Percentiles rank a stretch among this genome's conserved stretches.
phyloP scores from a whole-genome alignment of 2,797 vertebrate genomes.

The Choloepus didactylus region DNA sequence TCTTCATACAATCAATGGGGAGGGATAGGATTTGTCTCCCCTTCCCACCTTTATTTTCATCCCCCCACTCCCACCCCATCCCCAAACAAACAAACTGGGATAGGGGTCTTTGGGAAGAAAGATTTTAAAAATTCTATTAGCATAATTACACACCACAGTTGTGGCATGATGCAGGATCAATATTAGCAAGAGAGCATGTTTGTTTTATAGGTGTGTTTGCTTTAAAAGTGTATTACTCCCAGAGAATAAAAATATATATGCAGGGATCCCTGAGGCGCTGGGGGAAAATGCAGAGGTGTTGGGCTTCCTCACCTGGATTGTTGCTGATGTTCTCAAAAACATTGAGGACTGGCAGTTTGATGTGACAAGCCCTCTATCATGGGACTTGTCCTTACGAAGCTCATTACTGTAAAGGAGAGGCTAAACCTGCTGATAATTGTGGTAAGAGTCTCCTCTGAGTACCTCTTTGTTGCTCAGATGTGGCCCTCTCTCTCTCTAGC shows the following conservation, averaged over 20 bases:
- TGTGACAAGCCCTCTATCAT: too few relatives aligned
- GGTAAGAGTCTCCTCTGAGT: too few relatives aligned
- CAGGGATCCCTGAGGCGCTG: too few relatives aligned
- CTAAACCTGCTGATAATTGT: too few relatives aligned
- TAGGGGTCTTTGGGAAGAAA: background rate
- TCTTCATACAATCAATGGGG: background rate
- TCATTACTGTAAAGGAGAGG: too few relatives aligned
- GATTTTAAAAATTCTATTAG: background rate
- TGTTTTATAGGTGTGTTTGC: slow-evolving; percentile 8
- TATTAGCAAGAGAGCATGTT: background rate
- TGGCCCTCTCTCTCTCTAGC: too few relatives aligned
- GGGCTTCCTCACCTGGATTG: too few relatives aligned
- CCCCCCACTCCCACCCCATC: background rate
- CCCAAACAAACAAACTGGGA: background rate
- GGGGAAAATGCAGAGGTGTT: too few relatives aligned
- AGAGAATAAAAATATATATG: background rate
- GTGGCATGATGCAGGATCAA: background rate
- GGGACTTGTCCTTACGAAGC: too few relatives aligned
- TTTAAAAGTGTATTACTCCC: background rate
- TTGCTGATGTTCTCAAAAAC: too few relatives aligned
- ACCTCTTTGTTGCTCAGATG: too few relatives aligned
- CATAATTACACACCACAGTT: background rate
- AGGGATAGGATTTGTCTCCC: background rate
- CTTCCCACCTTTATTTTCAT: background rate
- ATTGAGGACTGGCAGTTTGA: too few relatives aligned